Evolutionary conservation across 2,888 invertebrate species (phyloP).

Genomic region (Sesia bembeciformis): DNA sequence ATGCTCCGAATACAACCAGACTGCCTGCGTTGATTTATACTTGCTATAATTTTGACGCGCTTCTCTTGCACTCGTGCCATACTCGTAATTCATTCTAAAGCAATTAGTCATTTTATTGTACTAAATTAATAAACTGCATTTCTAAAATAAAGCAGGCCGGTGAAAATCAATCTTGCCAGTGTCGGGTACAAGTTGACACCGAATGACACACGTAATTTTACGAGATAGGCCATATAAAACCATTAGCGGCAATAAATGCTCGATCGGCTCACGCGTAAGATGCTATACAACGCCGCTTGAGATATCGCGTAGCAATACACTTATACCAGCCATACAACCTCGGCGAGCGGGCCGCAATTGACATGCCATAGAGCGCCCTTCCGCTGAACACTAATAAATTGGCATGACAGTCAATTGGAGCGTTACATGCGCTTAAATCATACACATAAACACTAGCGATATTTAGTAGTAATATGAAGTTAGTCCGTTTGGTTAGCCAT

Average conservation of each 20-base stretch:
- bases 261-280: constrained; percentile 31
- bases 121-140: constrained; percentile 16
- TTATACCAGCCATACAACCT: constrained; percentile 14
- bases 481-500: no score
- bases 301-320: constrained; percentile 18
- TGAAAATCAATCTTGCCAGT: constrained; percentile 28
- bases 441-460: no score
- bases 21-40: not conserved
- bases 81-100: not conserved
- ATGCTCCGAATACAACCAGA: not conserved
- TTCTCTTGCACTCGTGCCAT: not conserved
- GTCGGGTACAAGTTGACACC: constrained; percentile 13
- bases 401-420: constrained; percentile 22
- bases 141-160: constrained; percentile 19
- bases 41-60: not conserved
- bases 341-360: constrained; percentile 24
- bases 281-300: constrained; percentile 32
- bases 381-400: constrained; percentile 33
- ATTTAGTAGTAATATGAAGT: no score
- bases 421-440: constrained; percentile 16
- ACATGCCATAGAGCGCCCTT: constrained; percentile 26
- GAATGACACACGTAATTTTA: constrained; percentile 40
- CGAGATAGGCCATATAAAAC: constrained; percentile 40
- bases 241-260: constrained; percentile 49
- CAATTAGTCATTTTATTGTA: constrained; percentile 9